Percentiles rank a stretch among this genome's conserved stretches.
Evolutionary conservation across 2,797 vertebrate species (phyloP).

Genomic region (Denticeps clupeoides): DNA sequence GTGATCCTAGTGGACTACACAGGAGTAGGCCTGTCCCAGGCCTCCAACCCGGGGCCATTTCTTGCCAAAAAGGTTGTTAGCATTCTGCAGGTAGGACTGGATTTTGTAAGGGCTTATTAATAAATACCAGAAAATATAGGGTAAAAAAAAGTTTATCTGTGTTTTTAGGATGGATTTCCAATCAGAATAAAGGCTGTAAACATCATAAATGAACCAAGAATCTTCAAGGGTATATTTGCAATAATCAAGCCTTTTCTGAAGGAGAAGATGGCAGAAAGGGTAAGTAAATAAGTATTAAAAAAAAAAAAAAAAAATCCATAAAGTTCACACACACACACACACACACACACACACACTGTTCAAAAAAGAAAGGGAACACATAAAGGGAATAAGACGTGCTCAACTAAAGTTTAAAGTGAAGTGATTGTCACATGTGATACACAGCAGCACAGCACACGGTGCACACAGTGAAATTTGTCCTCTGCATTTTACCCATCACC

Average conservation of each 20-base stretch:
- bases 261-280: constrained; percentile 96
- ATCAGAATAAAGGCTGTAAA: constrained; percentile 98
- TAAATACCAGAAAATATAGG: no score
- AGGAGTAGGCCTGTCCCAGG: constrained; percentile 92
- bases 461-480: no score
- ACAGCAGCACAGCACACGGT: no score
- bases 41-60: constrained; percentile 93
- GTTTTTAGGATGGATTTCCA: constrained; percentile 90
- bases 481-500: no score
- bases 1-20: constrained; percentile 95
- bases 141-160: no score
- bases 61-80: constrained; percentile 96
- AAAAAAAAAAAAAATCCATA: no score
- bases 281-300: constrained; percentile 59
- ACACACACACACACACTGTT: no score
- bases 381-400: no score
- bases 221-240: constrained; percentile 98
- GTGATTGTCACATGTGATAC: no score
- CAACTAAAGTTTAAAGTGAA: no score
- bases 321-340: no score
- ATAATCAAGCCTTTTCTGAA: constrained; percentile 97
- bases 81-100: constrained; percentile 85
- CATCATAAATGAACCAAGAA: constrained; percentile 91
- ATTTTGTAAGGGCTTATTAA: background rate
- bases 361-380: no score